Base-by-base conservation (phyloP, 2,888 invertebrate species). In the Gnatocerus cornutus region DNA sequence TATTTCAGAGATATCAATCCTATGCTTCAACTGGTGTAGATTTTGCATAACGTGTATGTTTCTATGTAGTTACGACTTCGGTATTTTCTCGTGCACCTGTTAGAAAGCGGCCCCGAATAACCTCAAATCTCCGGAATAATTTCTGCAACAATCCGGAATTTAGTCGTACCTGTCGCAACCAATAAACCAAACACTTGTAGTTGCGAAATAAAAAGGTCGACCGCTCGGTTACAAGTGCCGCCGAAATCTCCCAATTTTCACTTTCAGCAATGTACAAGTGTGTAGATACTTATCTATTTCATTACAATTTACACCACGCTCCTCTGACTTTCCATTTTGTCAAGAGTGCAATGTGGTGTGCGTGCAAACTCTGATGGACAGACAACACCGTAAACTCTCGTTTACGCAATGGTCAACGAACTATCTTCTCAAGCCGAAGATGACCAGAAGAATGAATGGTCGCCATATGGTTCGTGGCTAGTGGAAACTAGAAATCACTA, bases 401-500 rank as follows among this genome's bases (percentile, higher is more conserved):
- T 61, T 61, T 61, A 62, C 62, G 62, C 62, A 62, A 62, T 63
- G 63, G 63, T 63, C 63, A 63, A 63, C 63, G 63, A 63, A 63
- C 63, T 43, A 53, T 30, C 63, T 4, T 41, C 12, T 1, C 12
- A 41, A 33, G 7, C 4, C 2, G 41, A 41, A 10, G 10, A 13
- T 27, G 16, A 7, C 7, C 14, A 14, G 7, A 43, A 13, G 7
- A 14, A 48, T n/a, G 12, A 45, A 7, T 12, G 45, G 45, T 12
- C 45, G 45, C 45, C 45, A 45, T 45, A 45, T 45, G 45, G 45
- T 45, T 12, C 37, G 12, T 41, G 41, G 41, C 14, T 55, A n/a
- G 27, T 27, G 16, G 46, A 46, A 12, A 8, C 16, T 13, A 7
- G n/a, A 12, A 16, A 46, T 46, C 16, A 16, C n/a, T 9, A 16